A percentile compares a stretch with the other conserved stretches of the same genome.
phyloP scores from a whole-genome alignment of 2,888 invertebrate genomes.

The Eristalis pertinax region DNA sequence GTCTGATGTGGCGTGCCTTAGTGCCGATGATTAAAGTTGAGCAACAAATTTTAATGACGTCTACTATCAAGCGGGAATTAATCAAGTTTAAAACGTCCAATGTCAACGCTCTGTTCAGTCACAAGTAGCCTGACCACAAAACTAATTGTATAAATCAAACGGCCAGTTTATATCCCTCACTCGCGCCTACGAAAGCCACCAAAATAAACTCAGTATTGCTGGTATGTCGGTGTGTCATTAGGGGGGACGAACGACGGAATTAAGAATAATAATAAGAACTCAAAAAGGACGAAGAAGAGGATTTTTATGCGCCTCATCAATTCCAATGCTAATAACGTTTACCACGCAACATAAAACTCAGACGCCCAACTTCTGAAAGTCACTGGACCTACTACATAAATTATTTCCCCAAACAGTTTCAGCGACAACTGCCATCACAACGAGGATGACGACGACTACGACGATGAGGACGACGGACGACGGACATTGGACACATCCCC shows the following conservation, averaged over 20 bases:
- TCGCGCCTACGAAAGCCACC: not conserved
- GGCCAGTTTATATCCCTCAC: slow-evolving; percentile 12
- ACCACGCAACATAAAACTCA: slow-evolving; percentile 59
- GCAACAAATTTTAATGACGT: slow-evolving; percentile 50
- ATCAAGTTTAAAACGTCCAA: slow-evolving; percentile 53
- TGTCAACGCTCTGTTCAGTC: slow-evolving; percentile 40
- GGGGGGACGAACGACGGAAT: not conserved
- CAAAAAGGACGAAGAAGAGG: slow-evolving; percentile 33
- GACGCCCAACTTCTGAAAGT: slow-evolving; percentile 43
- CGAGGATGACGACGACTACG: not conserved
- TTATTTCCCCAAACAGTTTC: slow-evolving; percentile 47
- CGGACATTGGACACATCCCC: not conserved
- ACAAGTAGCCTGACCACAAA: slow-evolving; percentile 19
- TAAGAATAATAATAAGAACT: slow-evolving; percentile 39
- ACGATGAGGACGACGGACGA: too few species aligned
- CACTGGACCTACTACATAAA: slow-evolving; percentile 37
- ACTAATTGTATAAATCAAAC: slow-evolving; percentile 41
- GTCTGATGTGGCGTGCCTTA: not conserved
- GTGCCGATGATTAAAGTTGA: slow-evolving; percentile 11
- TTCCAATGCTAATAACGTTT: slow-evolving; percentile 60
- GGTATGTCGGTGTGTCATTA: not conserved
- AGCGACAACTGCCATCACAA: slow-evolving; percentile 27
- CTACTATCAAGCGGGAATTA: slow-evolving; percentile 59
- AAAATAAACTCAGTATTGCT: not conserved
- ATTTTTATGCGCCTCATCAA: slow-evolving; percentile 60